phyloP scores from a whole-genome alignment of 2,888 invertebrate species.

The Aspidiotus rigidus region DNA sequence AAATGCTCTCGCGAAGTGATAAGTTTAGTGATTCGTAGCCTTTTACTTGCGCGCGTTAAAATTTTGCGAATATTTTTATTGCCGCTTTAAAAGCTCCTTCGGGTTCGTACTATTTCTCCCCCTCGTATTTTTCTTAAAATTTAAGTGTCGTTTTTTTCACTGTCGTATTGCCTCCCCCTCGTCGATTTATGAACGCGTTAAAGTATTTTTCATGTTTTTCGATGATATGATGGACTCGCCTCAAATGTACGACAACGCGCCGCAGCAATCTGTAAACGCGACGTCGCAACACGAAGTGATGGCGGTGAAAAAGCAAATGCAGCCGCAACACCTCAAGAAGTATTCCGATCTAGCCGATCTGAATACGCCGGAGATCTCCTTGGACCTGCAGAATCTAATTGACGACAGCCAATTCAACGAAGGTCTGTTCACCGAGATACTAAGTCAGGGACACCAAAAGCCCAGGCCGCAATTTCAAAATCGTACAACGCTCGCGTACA shows the following conservation, averaged over 20 bases:
- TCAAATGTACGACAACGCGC: constrained; percentile 71
- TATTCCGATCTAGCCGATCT: constrained; percentile 72
- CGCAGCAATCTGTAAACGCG: constrained; percentile 42
- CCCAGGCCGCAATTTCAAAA: constrained; percentile 45
- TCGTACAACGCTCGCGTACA: constrained; percentile 70
- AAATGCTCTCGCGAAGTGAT: too few relatives aligned
- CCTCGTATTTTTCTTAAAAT: too few relatives aligned
- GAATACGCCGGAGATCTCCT: constrained; percentile 82
- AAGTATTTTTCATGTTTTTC: constrained; percentile 30
- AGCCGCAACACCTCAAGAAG: constrained; percentile 51
- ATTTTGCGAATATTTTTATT: too few relatives aligned
- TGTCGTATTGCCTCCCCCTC: too few relatives aligned
- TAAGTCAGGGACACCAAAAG: constrained; percentile 46
- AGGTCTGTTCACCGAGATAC: constrained; percentile 74
- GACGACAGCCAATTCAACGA: constrained; percentile 83
- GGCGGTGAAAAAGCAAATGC: constrained; percentile 38
- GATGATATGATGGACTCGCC: constrained; percentile 61
- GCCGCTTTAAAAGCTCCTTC: too few relatives aligned
- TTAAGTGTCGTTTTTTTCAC: too few relatives aligned
- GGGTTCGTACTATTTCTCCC: too few relatives aligned
- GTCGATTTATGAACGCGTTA: constrained; percentile 19
- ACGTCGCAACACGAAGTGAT: constrained; percentile 35
- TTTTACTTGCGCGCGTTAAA: too few relatives aligned
- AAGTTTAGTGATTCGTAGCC: too few relatives aligned
- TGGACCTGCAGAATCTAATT: constrained; percentile 84